Percentiles rank a stretch among this genome's conserved stretches.
phyloP scores from a whole-genome alignment of 1,140 invertebrate genomes.

The Heterodera schachtii region DNA sequence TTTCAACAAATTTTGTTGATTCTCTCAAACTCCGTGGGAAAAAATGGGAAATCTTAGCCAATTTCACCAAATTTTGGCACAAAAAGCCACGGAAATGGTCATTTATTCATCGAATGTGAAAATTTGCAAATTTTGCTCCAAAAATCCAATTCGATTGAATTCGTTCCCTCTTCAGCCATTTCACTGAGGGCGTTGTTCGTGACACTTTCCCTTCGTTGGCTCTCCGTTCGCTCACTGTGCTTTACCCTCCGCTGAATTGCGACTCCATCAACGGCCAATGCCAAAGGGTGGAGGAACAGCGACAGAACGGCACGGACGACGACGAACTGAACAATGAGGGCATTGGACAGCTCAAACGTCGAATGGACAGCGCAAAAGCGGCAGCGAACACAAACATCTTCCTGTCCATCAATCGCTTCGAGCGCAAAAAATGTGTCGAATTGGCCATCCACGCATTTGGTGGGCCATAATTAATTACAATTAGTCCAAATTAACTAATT shows the following conservation, averaged over 20 bases:
- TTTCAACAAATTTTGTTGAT: no score
- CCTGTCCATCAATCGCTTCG: constrained; percentile 94
- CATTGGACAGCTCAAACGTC: background rate
- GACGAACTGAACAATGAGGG: background rate
- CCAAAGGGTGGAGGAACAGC: background rate
- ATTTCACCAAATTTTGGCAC: no score
- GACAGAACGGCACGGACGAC: background rate
- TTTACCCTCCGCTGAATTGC: constrained; percentile 80
- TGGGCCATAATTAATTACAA: constrained; percentile 60
- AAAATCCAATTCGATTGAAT: no score
- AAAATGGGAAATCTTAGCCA: no score
- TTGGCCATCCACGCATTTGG: constrained; percentile 81
- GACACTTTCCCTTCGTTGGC: constrained; percentile 64
- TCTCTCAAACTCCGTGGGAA: no score
- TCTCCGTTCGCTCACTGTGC: constrained; percentile 72
- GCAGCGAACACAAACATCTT: constrained; percentile 70
- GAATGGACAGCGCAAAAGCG: background rate
- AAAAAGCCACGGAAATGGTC: no score
- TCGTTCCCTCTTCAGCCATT: constrained; percentile 86
- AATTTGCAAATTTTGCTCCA: no score
- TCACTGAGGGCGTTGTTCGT: constrained; percentile 72
- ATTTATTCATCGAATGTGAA: no score
- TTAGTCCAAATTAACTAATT: no score
- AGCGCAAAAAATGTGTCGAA: constrained; percentile 89
- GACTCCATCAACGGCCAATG: constrained; percentile 72